Evolutionary conservation across 1,140 invertebrate species (phyloP), one percentile per base, ranked within the genome.

Genomic region (Bombus affinis): DNA sequence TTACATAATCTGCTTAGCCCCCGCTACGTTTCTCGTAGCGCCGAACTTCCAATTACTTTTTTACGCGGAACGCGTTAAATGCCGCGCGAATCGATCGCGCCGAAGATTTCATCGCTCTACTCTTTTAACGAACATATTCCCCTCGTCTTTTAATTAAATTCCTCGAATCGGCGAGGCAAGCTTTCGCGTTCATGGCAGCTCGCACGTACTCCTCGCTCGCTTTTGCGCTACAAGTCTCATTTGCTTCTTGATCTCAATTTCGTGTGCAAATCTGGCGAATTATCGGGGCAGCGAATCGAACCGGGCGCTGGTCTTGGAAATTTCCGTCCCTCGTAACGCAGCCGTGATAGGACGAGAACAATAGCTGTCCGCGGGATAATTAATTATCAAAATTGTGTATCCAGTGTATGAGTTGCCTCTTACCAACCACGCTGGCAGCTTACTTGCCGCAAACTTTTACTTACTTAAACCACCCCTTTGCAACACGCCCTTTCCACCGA

Each of bases 61-160:
- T 13, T 22, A 5, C 3, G 0, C 8, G 35, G 35, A 53, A 76
- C 62, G 22, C 32, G 35, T 70, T 35, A 28, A 70, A 57, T 70
- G 35, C 65, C 44, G 28, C 0, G 8, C 25, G 75, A 47, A 79
- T 71, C 75, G 68, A 84, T 84, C 65, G 53, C 53, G 25, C 37
- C 53, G 53, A 62, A 71, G 47, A 79, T 47, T 72, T 44, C 39
- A 35, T 13, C 75, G 5, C n/a, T 2, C 13, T 42, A 4, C 15
- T 44, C 74, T 65, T 53, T 37, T 39, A 71, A 72, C 39, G 82
- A 84, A 35, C n/a, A 78, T n/a, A 37, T n/a, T 71, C n/a, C 6
- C 9, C 62, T 9, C 15, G 53, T 10, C 53, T 62, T 85, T 80
- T 79, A 85, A 85, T 85, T 85, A 85, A 85, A 85, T 85, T 85